phyloP scores from a whole-genome alignment of 2,797 vertebrate species.

The Pelochelys cantorii region DNA sequence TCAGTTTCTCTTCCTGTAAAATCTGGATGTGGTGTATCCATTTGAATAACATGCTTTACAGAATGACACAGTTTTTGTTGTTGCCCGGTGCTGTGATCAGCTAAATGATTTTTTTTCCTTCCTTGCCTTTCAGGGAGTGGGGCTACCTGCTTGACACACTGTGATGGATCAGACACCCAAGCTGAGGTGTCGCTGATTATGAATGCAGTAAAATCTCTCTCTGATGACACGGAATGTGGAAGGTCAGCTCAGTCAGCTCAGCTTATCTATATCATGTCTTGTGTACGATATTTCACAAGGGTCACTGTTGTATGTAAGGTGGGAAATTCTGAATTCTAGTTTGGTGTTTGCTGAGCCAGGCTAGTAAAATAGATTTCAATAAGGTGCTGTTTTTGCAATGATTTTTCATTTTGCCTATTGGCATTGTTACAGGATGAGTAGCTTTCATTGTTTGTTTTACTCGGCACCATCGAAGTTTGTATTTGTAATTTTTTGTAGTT shows the following conservation, averaged over 20 bases:
- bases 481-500: background rate
- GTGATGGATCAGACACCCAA: conserved; percentile 91
- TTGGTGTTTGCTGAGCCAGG: background rate
- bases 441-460: background rate
- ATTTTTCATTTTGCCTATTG: background rate
- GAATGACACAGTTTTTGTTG: accelerated
- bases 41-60: accelerated
- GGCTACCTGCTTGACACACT: conserved; percentile 93
- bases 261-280: background rate
- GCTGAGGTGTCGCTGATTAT: conserved; percentile 89
- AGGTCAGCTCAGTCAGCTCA: conserved; percentile 81
- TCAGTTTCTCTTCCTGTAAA: background rate
- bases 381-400: background rate
- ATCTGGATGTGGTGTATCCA: accelerated
- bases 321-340: accelerated
- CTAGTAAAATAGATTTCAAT: background rate
- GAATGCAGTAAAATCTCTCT: conserved; percentile 86
- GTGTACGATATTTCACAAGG: background rate
- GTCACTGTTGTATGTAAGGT: accelerated
- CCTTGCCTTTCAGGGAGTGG: conserved; percentile 87
- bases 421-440: background rate
- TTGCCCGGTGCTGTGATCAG: accelerated
- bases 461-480: background rate
- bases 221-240: conserved; percentile 80
- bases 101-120: background rate